Conservation (phyloP, 2,888 invertebrate species). For the Augochlorella aurata region DNA sequence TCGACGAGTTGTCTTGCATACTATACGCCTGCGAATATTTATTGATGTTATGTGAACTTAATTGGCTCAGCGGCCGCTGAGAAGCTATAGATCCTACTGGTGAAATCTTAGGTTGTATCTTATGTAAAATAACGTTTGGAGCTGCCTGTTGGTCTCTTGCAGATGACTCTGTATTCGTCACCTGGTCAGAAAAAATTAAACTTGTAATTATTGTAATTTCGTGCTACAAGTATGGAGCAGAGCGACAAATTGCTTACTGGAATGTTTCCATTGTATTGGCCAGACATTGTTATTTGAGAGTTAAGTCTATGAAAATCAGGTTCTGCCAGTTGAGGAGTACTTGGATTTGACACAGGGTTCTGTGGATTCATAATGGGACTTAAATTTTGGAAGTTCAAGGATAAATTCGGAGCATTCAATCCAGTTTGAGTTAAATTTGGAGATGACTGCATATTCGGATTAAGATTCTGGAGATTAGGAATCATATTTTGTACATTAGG, state of each 20-base stretch:
- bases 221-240: neutral
- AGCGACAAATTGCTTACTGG: slow-evolving; percentile 66
- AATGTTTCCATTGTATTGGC: slow-evolving; percentile 78
- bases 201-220: neutral
- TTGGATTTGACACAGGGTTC: slow-evolving; percentile 71
- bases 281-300: slow-evolving; percentile 68
- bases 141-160: slow-evolving; percentile 72
- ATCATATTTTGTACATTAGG: slow-evolving; percentile 78
- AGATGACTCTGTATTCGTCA: slow-evolving; percentile 66
- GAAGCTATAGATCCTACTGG: slow-evolving; percentile 84
- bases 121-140: slow-evolving; percentile 75
- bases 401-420: slow-evolving; percentile 76
- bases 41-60: slow-evolving; percentile 79
- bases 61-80: slow-evolving; percentile 81
- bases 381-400: slow-evolving; percentile 80
- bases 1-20: slow-evolving; percentile 72
- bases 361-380: slow-evolving; percentile 79
- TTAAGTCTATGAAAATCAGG: slow-evolving; percentile 78
- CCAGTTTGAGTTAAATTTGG: slow-evolving; percentile 78
- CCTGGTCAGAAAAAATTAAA: slow-evolving; percentile 39
- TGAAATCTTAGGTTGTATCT: slow-evolving; percentile 80
- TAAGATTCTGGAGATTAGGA: slow-evolving; percentile 80
- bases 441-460: slow-evolving; percentile 81
- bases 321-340: slow-evolving; percentile 74
- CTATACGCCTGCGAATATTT: slow-evolving; percentile 77